phyloP scores from a whole-genome alignment of 92 coral and sea anemone species.

The Diadumene lineata region DNA sequence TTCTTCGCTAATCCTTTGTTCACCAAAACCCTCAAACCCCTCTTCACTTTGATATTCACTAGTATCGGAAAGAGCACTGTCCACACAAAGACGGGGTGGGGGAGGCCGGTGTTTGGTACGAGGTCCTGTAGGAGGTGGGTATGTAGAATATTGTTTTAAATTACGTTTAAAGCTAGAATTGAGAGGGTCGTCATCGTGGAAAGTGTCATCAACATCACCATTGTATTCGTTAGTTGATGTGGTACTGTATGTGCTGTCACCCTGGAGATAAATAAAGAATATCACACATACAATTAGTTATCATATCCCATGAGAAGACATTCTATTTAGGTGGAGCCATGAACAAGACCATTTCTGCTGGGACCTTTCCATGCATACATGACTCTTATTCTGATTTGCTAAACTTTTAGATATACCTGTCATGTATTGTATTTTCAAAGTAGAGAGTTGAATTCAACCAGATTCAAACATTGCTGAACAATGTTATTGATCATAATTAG shows the following conservation, averaged over 20 bases:
- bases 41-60: conserved; percentile 98
- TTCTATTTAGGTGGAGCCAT: no score
- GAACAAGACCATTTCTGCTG: no score
- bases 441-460: no score
- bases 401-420: no score
- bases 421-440: no score
- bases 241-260: conserved; percentile 87
- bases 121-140: conserved; percentile 81
- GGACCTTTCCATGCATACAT: no score
- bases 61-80: conserved; percentile 77
- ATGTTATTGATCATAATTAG: no score
- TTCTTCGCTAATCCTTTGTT: conserved; percentile 70
- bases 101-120: conserved; percentile 69
- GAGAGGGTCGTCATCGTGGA: conserved; percentile 60
- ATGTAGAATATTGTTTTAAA: conserved; percentile 81
- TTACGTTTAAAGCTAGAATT: conserved; percentile 75
- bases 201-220: conserved; percentile 90
- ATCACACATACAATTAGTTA: neutral
- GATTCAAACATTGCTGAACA: no score
- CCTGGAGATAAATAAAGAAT: conserved; percentile 41
- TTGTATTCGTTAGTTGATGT: conserved; percentile 97
- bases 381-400: no score
- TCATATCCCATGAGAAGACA: no score
- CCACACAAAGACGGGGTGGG: conserved; percentile 55
- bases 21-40: conserved; percentile 89